Evolutionary conservation across 2,888 invertebrate genomes (phyloP).

Genomic region (Herminia tarsipennalis): DNA sequence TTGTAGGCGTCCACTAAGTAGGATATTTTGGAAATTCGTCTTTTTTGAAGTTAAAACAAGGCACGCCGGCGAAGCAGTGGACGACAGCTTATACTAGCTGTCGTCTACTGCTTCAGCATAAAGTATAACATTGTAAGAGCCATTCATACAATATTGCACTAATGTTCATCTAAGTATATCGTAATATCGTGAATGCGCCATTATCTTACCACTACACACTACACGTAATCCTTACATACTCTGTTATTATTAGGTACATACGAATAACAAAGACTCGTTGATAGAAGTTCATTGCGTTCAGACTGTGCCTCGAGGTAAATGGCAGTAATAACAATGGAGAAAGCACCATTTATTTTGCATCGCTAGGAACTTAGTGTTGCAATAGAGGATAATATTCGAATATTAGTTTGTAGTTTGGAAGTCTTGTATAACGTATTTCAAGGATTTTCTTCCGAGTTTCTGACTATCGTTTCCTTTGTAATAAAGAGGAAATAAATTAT

Average conservation of each 20-base stretch:
- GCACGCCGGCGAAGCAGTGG: too few relatives aligned
- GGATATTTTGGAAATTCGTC: too few relatives aligned
- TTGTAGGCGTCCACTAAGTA: too few relatives aligned
- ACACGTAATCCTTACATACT: constrained; percentile 31
- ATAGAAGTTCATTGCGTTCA: constrained; percentile 35
- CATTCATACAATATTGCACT: neutral
- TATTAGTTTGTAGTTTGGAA: constrained; percentile 20
- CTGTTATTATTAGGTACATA: constrained; percentile 30
- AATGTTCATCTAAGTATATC: constrained; percentile 10
- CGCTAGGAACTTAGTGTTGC: constrained; percentile 35
- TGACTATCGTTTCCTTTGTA: too few relatives aligned
- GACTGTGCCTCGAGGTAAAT: constrained; percentile 36
- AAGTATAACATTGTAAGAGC: too few relatives aligned
- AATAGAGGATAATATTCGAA: constrained; percentile 33
- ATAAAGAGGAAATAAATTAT: too few relatives aligned
- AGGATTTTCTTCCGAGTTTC: too few relatives aligned
- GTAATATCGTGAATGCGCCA: constrained; percentile 26
- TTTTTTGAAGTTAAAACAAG: too few relatives aligned
- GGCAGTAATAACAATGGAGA: constrained; percentile 42
- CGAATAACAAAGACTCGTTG: constrained; percentile 43
- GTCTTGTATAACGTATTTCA: too few relatives aligned
- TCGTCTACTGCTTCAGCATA: too few relatives aligned
- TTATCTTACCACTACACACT: constrained; percentile 25
- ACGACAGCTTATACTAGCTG: too few relatives aligned
- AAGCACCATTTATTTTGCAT: constrained; percentile 46